Conservation (phyloP, 2,113 vertebrate genomes). For the Fregata magnificens region DNA sequence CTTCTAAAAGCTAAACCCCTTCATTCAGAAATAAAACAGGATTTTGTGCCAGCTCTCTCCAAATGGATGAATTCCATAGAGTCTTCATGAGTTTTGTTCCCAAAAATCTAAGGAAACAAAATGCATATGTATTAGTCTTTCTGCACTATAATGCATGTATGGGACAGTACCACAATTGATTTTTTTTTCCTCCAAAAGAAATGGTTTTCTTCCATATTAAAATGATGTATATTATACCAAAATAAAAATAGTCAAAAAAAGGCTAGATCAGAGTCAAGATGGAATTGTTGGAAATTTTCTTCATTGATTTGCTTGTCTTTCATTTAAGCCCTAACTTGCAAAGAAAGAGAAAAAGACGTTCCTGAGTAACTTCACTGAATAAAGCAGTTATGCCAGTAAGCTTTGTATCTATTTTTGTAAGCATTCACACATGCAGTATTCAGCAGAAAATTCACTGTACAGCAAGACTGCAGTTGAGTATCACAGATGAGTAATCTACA, state of each 20-base stretch:
- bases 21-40: neutral
- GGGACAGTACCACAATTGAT: neutral
- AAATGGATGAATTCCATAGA: neutral
- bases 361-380: neutral
- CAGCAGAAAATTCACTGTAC: constrained; percentile 37
- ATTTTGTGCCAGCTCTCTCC: neutral
- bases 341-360: neutral
- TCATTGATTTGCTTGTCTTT: neutral
- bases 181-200: neutral
- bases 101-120: neutral
- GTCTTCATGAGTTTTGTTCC: neutral
- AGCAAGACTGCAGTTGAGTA: neutral
- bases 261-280: neutral
- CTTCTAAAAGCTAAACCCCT: neutral
- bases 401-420: constrained; percentile 27
- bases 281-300: neutral
- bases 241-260: neutral
- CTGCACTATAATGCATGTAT: neutral
- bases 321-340: neutral
- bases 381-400: neutral
- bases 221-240: constrained; percentile 47
- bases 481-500: constrained; percentile 46
- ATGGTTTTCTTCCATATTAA: neutral
- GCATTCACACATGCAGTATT: constrained; percentile 6
- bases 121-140: neutral